phyloP scores from a whole-genome alignment of 2,797 vertebrate genomes.

The Artibeus jamaicensis region DNA sequence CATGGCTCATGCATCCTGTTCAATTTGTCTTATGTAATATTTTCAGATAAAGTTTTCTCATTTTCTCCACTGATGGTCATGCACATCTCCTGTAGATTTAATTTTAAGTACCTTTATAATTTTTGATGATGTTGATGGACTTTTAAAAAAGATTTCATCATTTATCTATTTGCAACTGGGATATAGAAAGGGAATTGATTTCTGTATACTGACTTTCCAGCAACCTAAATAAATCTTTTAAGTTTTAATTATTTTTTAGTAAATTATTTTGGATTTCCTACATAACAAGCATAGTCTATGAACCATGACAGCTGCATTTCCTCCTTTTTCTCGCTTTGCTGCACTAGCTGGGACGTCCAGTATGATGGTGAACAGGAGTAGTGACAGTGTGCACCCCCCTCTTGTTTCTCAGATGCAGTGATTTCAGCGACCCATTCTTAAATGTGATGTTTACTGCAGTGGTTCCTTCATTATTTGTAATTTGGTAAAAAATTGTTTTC shows the following conservation, averaged over 20 bases:
- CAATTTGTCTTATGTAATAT: neutral
- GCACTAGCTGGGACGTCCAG: neutral
- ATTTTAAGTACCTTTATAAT: neutral
- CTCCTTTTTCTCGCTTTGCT: neutral
- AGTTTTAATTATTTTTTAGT: neutral
- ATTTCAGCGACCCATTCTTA: neutral
- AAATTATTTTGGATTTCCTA: neutral
- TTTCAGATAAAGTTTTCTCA: neutral
- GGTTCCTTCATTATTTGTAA: neutral
- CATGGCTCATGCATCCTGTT: neutral
- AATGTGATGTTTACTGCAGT: neutral
- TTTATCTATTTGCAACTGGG: neutral
- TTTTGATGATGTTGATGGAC: neutral
- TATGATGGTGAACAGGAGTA: neutral
- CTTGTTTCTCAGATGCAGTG: neutral
- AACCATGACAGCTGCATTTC: neutral
- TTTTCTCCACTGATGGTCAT: neutral
- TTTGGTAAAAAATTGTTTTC: neutral
- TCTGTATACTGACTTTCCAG: too few relatives aligned
- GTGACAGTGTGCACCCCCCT: neutral
- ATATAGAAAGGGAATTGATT: neutral
- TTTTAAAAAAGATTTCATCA: neutral
- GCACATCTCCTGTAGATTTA: neutral
- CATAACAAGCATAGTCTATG: neutral
- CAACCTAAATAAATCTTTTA: neutral